Evolutionary conservation across 2,888 invertebrate species (phyloP).

Genomic region (Dendrolimus houi): DNA sequence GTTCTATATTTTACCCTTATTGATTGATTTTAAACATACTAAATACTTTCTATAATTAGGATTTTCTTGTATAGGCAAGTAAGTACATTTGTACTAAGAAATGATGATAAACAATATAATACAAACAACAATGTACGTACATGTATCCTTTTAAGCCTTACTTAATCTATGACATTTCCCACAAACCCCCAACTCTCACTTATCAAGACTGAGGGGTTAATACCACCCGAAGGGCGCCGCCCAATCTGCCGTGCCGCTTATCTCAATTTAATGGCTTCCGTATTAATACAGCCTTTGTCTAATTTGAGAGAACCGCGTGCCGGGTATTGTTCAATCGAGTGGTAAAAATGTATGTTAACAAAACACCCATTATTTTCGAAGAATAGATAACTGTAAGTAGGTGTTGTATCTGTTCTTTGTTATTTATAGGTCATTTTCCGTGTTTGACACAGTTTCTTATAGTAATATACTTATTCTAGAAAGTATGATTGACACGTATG

Average conservation of each 20-base stretch:
- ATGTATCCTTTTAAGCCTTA: background rate
- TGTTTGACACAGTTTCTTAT: background rate
- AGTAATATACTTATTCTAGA: too few relatives aligned
- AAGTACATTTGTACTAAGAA: too few relatives aligned
- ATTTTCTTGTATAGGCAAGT: too few relatives aligned
- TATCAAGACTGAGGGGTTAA: conserved; percentile 70
- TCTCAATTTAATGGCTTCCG: conserved; percentile 75
- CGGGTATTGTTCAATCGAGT: conserved; percentile 61
- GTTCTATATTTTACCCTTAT: too few relatives aligned
- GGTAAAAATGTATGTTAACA: conserved; percentile 64
- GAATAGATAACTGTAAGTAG: background rate
- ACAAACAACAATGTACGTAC: too few relatives aligned
- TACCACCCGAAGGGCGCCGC: conserved; percentile 68
- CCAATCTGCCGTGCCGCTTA: conserved; percentile 71
- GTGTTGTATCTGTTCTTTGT: background rate
- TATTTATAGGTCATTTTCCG: background rate
- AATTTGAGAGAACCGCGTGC: conserved; percentile 56
- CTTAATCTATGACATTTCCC: conserved; percentile 46
- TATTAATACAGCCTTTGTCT: conserved; percentile 74
- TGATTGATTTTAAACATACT: too few relatives aligned
- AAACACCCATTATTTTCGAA: conserved; percentile 37
- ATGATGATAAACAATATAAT: too few relatives aligned
- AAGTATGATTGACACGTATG: too few relatives aligned
- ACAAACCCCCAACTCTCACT: conserved; percentile 57
- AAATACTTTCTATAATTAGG: too few relatives aligned